Base-by-base conservation (phyloP, 2,113 vertebrate genomes). In the Scopus umbretta region DNA sequence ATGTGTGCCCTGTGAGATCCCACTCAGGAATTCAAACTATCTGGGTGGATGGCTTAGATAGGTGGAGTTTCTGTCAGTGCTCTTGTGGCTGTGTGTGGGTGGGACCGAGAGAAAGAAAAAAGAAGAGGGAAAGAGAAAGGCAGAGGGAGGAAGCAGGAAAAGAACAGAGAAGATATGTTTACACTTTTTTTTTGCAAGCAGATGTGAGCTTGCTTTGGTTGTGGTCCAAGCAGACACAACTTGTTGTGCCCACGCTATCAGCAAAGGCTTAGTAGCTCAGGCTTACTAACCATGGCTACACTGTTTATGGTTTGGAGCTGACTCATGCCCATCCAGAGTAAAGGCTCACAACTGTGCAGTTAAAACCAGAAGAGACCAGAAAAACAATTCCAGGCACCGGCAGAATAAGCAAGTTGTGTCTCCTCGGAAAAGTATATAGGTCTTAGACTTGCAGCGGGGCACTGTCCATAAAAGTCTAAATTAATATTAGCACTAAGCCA, bases 251-350 rank as follows among this genome's bases (percentile, higher is more conserved):
- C 92, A 93, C 34, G 5, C 80, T 92, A 93, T 91, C 93, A 85
- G 73, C 76, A 72, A 72, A 71, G 29, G 86, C 73, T 94, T 72
- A 56, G 78, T 47, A 91, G 70, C 70, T 84, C 61, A 32, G 90
- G 91, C 78, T 97, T 95, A 85, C 92, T 94, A 96, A 96, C 90
- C 93, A 96, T 88, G 94, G 92, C 95, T 96, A 92, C 93, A 36
- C 80, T 91, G 95, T 91, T 95, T 93, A 91, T 68, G 81, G 84
- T 88, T 96, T 85, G 74, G 49, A 93, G 84, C 78, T 95, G 94
- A 90, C 94, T 96, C 93, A 94, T 32, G 68, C 47, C 68, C 81
- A 91, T 32, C 86, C 61, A 76, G 78, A 91, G 81, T 34, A 53
- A 86, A 85, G 84, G 80, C 86, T 91, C 65, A 89, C 91, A 95